Base-by-base conservation (phyloP, 2,797 vertebrate species). In the Pangasius sanitwongsei region DNA sequence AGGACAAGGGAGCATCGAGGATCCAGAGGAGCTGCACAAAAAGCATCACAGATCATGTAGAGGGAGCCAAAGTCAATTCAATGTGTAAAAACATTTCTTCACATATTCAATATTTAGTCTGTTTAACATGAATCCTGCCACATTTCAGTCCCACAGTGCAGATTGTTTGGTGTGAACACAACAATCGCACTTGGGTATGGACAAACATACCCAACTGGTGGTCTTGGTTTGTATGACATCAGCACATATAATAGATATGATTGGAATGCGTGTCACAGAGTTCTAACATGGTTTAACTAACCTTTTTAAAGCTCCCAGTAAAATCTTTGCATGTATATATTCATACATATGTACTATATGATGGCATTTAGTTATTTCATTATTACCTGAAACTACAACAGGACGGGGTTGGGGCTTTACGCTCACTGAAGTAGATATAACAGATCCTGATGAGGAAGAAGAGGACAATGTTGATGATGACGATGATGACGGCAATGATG, bases 1-100 rank as follows among this genome's bases (percentile, higher is more conserved):
- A 98, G 93, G 83, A 20, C 92, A 61, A 96, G 93, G 67, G 90
- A 92, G 94, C 96, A 97, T 86, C 91, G 94, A 0, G 94, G 90
- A 74, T 95, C 93, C 61, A 91, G 37, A 61, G 6, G 59, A 41
- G 87, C 89, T 74, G 92, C 20, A 85, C 16, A 86, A 81, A 85
- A 44, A 1, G 3, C 8, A 50, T 67, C 11, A 61, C 57, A 37
- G 12, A 82, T 25, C 16, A 34, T 23, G n/a, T 34, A 53, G 6
- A 85, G 48, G 8, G n/a, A 70, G 53, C 13, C 6, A 11, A 69
- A 50, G 16, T 84, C 44, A 67, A 18, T 15, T n/a, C 4, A 37
- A 18, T 61, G 12, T 61, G 5, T 82, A 15, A 37, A 74, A n/a
- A 57, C 31, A 11, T 31, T 37, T 34, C 31, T 78, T 18, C 15